Evolutionary conservation across 37 sponge, comb jelly and placozoan genomes (phyloP), one percentile per base, ranked within the genome.

Genomic region (Dysidea cf. avara): DNA sequence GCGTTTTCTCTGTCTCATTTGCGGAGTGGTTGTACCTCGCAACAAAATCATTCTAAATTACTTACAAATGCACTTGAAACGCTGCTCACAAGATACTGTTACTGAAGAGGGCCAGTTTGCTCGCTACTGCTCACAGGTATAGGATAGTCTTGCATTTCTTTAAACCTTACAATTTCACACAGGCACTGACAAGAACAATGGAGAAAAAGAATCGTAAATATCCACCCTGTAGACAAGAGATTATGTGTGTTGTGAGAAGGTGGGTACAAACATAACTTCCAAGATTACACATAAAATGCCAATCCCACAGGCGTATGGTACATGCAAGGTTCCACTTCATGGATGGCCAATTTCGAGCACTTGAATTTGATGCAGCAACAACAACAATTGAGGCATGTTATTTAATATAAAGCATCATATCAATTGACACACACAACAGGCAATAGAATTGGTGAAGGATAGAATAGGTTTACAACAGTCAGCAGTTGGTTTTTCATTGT

Each of bases 241-340:
- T 83, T 16, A 76, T 91, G 53, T 95, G 96, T 68, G 79, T 90
- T 43, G 81, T 91, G 32, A 80, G 85, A 74, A 82, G 88, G 89
- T 95, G 21, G 22, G 78, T 14, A 34, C 13, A 25, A 9, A 64
- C 66, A 25, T 34, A 64, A 21, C 58, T 9, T 5, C 7, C 11
- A 28, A 12, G 6, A 56, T 30, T 7, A 56, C 58, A 9, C 5
- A 56, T 24, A 11, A 56, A 56, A 9, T 7, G 13, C 7, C 30
- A 56, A 28, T 13, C 13, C 46, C 9, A 28, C 56, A 96, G 96
- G 53, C 86, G 93, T 0, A 86, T 83, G 37, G 92, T 96, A 30
- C 96, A 96, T 57, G 89, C 91, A 11, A 69, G 96, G 4, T 96
- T 96, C 72, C 88, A 96, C 74, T 96, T 96, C 80, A 96, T 88